Conservation (phyloP, 2,888 invertebrate species). For the Zhengitettix transpicula region DNA sequence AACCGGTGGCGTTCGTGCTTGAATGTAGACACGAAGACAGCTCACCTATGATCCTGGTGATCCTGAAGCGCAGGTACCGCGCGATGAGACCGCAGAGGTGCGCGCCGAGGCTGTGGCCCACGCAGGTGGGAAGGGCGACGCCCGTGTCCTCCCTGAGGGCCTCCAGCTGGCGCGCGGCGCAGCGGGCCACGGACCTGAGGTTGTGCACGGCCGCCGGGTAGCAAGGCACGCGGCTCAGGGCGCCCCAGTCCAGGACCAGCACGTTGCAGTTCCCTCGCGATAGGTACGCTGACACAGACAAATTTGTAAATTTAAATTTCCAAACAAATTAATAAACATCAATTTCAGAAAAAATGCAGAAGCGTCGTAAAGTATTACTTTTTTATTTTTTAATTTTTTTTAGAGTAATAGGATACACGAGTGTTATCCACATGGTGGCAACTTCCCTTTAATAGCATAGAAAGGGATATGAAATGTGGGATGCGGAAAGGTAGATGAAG, state of each 20-base stretch:
- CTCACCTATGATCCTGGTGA: conserved; percentile 54
- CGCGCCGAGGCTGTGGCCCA: conserved; percentile 56
- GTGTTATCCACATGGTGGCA: too few species aligned
- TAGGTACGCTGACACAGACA: conserved; percentile 40
- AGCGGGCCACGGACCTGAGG: conserved; percentile 50
- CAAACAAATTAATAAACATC: too few species aligned
- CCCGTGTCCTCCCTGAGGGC: conserved; percentile 40
- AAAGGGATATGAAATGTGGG: too few species aligned
- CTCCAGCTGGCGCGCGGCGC: conserved; percentile 46
- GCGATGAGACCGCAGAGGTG: conserved; percentile 62
- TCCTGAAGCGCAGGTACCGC: conserved; percentile 50
- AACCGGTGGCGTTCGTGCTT: too few species aligned
- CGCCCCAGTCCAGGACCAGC: conserved; percentile 63
- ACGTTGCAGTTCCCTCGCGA: conserved; percentile 59
- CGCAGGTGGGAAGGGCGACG: conserved; percentile 50
- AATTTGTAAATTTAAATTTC: too few species aligned
- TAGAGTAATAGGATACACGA: too few species aligned
- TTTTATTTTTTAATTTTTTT: too few species aligned
- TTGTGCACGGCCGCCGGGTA: conserved; percentile 63
- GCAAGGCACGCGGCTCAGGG: conserved; percentile 48
- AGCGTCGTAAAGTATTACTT: too few species aligned
- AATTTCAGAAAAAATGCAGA: too few species aligned
- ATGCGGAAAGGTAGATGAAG: too few species aligned
- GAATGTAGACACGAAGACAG: background rate
- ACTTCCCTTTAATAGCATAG: too few species aligned